These are phyloP conservation scores for Metopolophium dirhodum DNA, from an alignment of 1,140 invertebrate species.

Conservation along the genomic window DNA sequence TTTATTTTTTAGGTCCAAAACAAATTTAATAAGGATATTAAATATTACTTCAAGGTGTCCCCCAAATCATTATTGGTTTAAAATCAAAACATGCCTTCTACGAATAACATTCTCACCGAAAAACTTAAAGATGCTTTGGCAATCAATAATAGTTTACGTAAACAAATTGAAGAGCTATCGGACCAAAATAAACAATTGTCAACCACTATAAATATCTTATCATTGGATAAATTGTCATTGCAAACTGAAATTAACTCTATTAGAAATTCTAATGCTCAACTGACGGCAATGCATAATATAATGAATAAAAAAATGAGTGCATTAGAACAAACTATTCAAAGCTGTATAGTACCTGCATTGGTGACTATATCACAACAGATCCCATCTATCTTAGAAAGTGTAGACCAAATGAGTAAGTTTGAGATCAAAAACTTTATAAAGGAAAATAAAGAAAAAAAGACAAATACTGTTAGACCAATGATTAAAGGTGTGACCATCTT, in stretches of 20 bases:
- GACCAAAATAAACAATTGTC: slow-evolving; percentile 50
- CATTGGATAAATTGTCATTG: slow-evolving; percentile 4
- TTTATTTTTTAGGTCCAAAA: neutral
- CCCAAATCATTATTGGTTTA: neutral
- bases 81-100: neutral
- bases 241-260: slow-evolving; percentile 4
- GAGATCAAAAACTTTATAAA: neutral
- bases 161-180: neutral
- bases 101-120: neutral
- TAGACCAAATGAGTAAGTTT: slow-evolving; percentile 5
- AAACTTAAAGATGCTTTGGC: neutral
- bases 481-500: neutral
- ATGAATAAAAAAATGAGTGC: neutral
- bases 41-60: neutral
- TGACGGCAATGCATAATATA: neutral
- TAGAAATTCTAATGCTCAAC: slow-evolving; percentile 17
- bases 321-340: slow-evolving; percentile 39
- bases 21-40: neutral
- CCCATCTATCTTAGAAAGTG: slow-evolving; percentile 5
- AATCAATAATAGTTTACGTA: neutral
- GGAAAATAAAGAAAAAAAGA: neutral
- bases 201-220: slow-evolving; percentile 4
- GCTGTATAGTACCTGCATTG: slow-evolving; percentile 3
- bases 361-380: slow-evolving; percentile 3
- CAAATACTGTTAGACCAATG: slow-evolving; percentile 31